Percentiles rank a stretch among this genome's conserved stretches.
These are phyloP conservation scores for Hydrochoerus hydrochaeris DNA, from an alignment of 2,113 vertebrate genomes.

Conservation along the genomic window DNA sequence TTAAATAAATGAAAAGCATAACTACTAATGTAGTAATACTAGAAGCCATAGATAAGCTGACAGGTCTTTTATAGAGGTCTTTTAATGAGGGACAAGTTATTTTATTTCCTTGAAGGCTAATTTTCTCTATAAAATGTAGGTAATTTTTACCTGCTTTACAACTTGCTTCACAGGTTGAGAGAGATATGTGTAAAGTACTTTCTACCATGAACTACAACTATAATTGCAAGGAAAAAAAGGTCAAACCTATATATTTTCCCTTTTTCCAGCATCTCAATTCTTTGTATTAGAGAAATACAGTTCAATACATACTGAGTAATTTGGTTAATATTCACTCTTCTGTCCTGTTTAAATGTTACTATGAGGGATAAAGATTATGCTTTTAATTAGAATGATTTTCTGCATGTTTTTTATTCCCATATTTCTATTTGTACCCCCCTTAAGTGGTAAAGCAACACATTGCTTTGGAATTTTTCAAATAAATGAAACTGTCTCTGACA, in stretches of 20 bases:
- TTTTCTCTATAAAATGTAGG: conserved; percentile 46
- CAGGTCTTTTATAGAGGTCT: neutral
- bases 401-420: conserved; percentile 34
- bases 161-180: conserved; percentile 28
- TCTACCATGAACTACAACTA: neutral
- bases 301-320: conserved; percentile 40
- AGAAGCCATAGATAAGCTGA: neutral
- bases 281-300: conserved; percentile 28
- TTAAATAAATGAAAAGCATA: conserved; percentile 18
- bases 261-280: neutral
- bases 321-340: conserved; percentile 56
- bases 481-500: conserved; percentile 18
- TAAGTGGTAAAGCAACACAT: neutral
- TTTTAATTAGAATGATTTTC: conserved; percentile 35
- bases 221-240: conserved; percentile 37
- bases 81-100: neutral
- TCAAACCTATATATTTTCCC: conserved; percentile 4
- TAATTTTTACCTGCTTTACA: conserved; percentile 26
- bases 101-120: conserved; percentile 20
- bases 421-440: conserved; percentile 2
- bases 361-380: neutral
- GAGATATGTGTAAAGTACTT: neutral
- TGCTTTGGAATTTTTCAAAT: conserved; percentile 46
- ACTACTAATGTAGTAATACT: conserved; percentile 8
- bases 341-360: conserved; percentile 17